A percentile compares a stretch with the other conserved stretches of the same genome.
These are phyloP conservation scores for Ctena decussata DNA, from an alignment of 2,888 invertebrate species.

Conservation along the genomic window DNA sequence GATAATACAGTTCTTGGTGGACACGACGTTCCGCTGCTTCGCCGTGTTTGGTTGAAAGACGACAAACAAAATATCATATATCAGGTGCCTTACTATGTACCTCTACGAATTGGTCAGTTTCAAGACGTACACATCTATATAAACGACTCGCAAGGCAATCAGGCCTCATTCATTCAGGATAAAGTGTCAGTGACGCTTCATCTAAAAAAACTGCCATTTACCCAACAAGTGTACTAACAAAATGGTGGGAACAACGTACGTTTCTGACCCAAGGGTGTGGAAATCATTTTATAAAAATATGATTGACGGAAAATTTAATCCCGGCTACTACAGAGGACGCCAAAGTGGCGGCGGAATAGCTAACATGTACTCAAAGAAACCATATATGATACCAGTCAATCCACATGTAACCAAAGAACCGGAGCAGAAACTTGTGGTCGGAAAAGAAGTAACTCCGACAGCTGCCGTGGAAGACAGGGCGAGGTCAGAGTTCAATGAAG, in stretches of 20 bases:
- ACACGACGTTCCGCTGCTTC: background rate
- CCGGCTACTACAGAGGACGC: conserved; percentile 28
- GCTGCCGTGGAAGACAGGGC: conserved; percentile 37
- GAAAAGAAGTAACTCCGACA: conserved; percentile 19
- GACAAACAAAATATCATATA: background rate
- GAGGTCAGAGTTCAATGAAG: conserved; percentile 30
- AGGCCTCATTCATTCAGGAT: background rate
- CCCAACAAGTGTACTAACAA: background rate
- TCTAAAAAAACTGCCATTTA: background rate
- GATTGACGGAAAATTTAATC: background rate
- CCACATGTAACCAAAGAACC: background rate
- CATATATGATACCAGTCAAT: conserved; percentile 35
- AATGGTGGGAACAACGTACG: conserved; percentile 21
- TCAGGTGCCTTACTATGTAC: background rate
- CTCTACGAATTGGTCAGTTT: background rate
- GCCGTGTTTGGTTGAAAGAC: background rate
- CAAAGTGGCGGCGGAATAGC: conserved; percentile 29
- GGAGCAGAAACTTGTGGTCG: background rate
- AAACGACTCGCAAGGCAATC: background rate
- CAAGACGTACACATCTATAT: background rate
- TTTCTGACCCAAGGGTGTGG: background rate
- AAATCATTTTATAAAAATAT: background rate
- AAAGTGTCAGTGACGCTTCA: background rate
- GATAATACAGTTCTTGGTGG: background rate
- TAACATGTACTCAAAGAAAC: conserved; percentile 32